Conservation (phyloP, 2,113 vertebrate species). For the Poecile atricapillus region DNA sequence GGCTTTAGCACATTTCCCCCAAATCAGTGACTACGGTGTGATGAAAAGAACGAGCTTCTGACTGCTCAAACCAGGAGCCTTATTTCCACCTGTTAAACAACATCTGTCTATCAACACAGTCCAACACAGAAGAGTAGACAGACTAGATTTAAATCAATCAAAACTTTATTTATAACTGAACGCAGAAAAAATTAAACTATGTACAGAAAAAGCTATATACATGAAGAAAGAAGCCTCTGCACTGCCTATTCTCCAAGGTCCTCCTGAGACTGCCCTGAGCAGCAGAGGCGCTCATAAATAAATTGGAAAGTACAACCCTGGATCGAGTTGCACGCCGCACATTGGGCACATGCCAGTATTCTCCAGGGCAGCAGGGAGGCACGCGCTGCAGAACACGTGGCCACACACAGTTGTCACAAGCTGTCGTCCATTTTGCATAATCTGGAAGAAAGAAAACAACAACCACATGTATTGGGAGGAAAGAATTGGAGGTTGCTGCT, state of each 20-base stretch:
- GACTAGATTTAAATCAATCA: not conserved
- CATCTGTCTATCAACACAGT: not conserved
- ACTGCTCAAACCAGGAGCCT: not conserved
- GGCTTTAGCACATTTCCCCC: not conserved
- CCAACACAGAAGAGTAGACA: not conserved
- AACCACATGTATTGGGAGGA: not conserved
- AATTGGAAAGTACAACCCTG: not conserved
- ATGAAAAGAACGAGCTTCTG: not conserved
- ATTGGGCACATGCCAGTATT: not conserved
- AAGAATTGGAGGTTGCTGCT: not conserved
- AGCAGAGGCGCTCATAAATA: not conserved
- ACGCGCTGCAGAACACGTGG: not conserved
- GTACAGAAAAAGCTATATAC: not conserved
- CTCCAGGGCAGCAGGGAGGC: not conserved
- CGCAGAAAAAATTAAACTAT: slow-evolving; percentile 10
- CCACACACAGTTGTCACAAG: not conserved
- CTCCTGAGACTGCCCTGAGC: too few species aligned
- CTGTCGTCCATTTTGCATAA: not conserved
- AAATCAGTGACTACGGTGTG: not conserved
- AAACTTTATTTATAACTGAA: slow-evolving; percentile 36
- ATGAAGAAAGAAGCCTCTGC: not conserved
- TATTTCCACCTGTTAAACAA: not conserved
- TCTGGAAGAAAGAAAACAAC: not conserved
- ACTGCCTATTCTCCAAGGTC: not conserved
- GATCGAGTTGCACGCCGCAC: not conserved